A percentile compares a stretch with the other conserved stretches of the same genome.
phyloP scores from a whole-genome alignment of 2,113 vertebrate species.

The Athene noctua region DNA sequence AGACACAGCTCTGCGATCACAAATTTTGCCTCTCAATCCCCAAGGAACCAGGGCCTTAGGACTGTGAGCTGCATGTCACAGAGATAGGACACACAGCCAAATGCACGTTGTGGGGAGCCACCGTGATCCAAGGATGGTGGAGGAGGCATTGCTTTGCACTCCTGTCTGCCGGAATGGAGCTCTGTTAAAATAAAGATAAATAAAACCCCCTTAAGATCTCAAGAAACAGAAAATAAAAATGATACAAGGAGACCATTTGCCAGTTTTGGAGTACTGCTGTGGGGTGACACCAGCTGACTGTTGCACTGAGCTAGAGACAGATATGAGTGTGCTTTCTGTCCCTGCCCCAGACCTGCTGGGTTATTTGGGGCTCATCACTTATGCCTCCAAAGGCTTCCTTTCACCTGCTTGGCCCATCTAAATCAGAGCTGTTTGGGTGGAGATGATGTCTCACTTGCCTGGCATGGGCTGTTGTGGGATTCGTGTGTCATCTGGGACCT shows the following conservation, averaged over 20 bases:
- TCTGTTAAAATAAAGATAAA: not conserved
- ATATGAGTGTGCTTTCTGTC: fast-evolving
- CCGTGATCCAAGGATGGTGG: not conserved
- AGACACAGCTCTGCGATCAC: not conserved
- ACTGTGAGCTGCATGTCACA: not conserved
- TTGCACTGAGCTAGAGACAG: not conserved
- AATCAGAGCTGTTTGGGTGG: not conserved
- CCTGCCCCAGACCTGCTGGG: not conserved
- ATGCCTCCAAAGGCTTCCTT: not conserved
- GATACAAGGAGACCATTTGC: not conserved
- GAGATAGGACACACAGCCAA: not conserved
- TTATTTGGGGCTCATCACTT: not conserved
- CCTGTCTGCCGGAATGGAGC: not conserved
- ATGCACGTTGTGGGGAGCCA: not conserved
- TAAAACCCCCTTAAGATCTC: not conserved
- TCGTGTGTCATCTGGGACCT: not conserved
- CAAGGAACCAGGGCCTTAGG: not conserved
- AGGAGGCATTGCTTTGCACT: not conserved
- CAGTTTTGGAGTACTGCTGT: not conserved
- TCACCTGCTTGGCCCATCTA: not conserved
- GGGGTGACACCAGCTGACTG: not conserved
- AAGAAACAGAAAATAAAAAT: not conserved
- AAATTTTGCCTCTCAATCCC: not conserved
- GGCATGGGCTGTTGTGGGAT: not conserved
- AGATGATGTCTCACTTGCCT: not conserved